A percentile compares a stretch with the other conserved stretches of the same genome.
These are phyloP conservation scores for Schizopygopsis malacanthus DNA, from an alignment of 2,797 vertebrate species.

Conservation along the genomic window DNA sequence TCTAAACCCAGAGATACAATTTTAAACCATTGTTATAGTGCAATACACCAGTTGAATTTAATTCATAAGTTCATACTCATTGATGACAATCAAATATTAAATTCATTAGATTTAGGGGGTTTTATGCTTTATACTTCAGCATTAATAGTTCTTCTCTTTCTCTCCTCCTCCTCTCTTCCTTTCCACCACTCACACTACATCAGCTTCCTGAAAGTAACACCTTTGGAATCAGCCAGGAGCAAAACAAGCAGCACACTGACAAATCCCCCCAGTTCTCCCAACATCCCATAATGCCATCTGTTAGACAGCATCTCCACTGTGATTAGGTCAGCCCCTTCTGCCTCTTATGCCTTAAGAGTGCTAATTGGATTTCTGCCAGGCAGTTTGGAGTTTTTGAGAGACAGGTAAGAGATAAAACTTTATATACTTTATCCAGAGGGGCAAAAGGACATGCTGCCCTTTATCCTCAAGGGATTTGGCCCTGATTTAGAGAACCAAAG, in stretches of 20 bases:
- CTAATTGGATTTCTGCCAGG: conserved; percentile 46
- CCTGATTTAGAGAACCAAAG: conserved; percentile 34
- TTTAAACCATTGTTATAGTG: background rate
- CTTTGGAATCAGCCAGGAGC: conserved; percentile 48
- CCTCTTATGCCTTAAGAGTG: conserved; percentile 45
- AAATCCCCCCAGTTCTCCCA: conserved; percentile 48
- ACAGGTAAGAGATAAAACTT: conserved; percentile 50
- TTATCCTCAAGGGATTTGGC: background rate
- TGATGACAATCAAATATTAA: background rate
- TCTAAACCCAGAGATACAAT: background rate
- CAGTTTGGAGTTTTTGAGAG: conserved; percentile 50
- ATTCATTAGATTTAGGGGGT: background rate
- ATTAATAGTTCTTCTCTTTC: conserved; percentile 12
- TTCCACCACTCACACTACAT: conserved; percentile 45
- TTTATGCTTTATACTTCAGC: conserved; percentile 3
- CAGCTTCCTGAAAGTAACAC: conserved; percentile 48
- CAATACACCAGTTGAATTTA: background rate
- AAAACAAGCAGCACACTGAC: conserved; percentile 53
- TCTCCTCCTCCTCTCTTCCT: background rate
- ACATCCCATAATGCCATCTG: conserved; percentile 58
- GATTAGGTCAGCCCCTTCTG: conserved; percentile 59
- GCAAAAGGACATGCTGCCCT: conserved; percentile 19
- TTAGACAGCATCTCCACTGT: conserved; percentile 49
- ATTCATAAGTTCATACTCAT: background rate
- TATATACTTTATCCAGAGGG: conserved; percentile 49